Evolutionary conservation across 2,888 invertebrate species (phyloP), one percentile per base, ranked within the genome.

Genomic region (Watsonalla binaria): DNA sequence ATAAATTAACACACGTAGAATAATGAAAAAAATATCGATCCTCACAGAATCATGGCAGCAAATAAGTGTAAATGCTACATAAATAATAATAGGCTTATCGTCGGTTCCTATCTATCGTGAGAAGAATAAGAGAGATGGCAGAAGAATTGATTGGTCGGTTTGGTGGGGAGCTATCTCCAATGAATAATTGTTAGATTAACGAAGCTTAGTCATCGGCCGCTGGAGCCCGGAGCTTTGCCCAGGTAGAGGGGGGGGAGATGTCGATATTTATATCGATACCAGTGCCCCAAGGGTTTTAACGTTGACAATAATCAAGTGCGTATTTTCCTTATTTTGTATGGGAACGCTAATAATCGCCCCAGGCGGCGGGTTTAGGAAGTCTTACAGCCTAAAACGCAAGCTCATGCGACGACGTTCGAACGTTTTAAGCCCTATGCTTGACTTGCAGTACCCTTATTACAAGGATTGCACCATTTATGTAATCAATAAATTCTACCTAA

Each of bases 181-280:
- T 87, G 87, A 86, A 86, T 87, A 86, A 87, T 87, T 86, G 86
- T 83, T 81, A 85, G 86, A 86, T 87, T 87, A 87, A 83, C 82
- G 81, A 76, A 75, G 77, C 84, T 83, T 78, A 85, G 82, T 84
- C 87, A 82, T 80, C 83, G 84, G 78, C 78, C 76, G 66, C 76
- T 76, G 84, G 81, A 78, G 73, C 68, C 71, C 72, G 65, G 69
- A 71, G 70, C 77, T 74, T 74, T 78, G 78, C 77, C 76, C 77
- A 70, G 66, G 56, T 13, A 70, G 80, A 77, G 54, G 76, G 58
- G 55, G 57, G 53, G 52, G 56, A 50, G 14, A 53, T 37, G 34
- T 52, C 37, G n/a, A 11, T 11, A 11, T 11, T 42, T 14, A 49
- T 56, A 51, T 63, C 54, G 56, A 60, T 63, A 59, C 65, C 62